Percentiles rank a stretch among this genome's conserved stretches.
Conservation (phyloP, 2,113 vertebrate species). For the Cryptomyrus ogoouensis region DNA sequence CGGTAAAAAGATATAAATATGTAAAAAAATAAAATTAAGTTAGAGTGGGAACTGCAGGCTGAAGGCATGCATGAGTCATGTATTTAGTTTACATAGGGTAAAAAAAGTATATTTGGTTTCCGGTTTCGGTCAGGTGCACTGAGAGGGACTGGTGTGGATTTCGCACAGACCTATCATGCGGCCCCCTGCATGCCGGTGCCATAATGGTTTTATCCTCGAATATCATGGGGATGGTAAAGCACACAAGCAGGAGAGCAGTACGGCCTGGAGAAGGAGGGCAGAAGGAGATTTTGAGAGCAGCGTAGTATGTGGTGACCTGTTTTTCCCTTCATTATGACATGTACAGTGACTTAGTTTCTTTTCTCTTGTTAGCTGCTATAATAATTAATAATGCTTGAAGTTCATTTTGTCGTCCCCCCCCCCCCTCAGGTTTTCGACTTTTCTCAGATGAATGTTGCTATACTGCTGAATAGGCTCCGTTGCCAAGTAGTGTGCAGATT, state of each 20-base stretch:
- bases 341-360: slow-evolving; percentile 24
- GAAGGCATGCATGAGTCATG: slow-evolving; percentile 1
- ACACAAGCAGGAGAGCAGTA: neutral
- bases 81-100: neutral
- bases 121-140: slow-evolving; percentile 15
- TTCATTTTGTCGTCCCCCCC: neutral
- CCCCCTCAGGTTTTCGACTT: slow-evolving; percentile 48
- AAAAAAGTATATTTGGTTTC: slow-evolving; percentile 16
- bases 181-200: slow-evolving; percentile 55
- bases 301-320: neutral
- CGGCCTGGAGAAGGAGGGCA: neutral
- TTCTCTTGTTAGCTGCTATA: slow-evolving; percentile 30
- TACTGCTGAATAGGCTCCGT: too few relatives aligned
- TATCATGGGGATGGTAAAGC: slow-evolving; percentile 31
- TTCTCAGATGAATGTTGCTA: slow-evolving; percentile 7
- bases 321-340: slow-evolving; percentile 17
- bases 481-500: neutral
- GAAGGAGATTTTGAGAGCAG: neutral
- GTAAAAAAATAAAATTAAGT: slow-evolving; percentile 3
- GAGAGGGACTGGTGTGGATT: neutral
- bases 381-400: slow-evolving; percentile 21
- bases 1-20: slow-evolving; percentile 32
- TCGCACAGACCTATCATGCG: slow-evolving; percentile 22
- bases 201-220: slow-evolving; percentile 47
- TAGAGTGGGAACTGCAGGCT: neutral